Conservation (phyloP, 2,888 invertebrate species). For the Andrena praecox region DNA sequence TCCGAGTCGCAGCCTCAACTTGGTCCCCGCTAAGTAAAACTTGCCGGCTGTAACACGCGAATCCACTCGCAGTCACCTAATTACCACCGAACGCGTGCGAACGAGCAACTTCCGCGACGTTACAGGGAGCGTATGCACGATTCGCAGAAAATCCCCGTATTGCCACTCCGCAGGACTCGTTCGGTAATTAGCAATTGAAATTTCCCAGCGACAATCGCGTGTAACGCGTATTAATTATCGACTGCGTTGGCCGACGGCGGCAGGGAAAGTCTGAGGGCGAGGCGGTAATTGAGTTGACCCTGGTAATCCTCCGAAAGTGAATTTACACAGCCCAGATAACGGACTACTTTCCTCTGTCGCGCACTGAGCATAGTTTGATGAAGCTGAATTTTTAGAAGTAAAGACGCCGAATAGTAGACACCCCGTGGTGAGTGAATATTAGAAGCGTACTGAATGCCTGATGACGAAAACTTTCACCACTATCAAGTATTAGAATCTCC, state of each 20-base stretch:
- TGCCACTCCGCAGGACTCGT: neutral
- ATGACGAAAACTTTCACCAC: no score
- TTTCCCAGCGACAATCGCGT: neutral
- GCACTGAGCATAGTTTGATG: no score
- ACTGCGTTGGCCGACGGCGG: neutral
- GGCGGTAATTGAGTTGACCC: neutral
- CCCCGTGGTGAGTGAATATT: no score
- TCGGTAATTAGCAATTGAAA: constrained; percentile 25
- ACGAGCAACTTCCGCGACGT: constrained; percentile 21
- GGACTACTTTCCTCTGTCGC: no score
- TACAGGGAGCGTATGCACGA: neutral
- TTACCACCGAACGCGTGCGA: constrained; percentile 54
- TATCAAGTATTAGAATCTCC: no score
- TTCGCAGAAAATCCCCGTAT: neutral
- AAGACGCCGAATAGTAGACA: neutral
- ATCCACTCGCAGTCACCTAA: constrained; percentile 50
- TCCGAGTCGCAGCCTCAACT: constrained; percentile 44
- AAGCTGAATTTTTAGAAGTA: no score
- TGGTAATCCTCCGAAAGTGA: neutral
- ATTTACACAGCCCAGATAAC: neutral
- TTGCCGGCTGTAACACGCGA: constrained; percentile 52
- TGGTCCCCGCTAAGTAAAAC: constrained; percentile 37
- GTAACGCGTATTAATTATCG: neutral
- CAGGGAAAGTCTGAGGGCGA: neutral
- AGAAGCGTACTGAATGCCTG: no score